Conservation (phyloP, 1,140 invertebrate species). For the Odontomachus brunneus region DNA sequence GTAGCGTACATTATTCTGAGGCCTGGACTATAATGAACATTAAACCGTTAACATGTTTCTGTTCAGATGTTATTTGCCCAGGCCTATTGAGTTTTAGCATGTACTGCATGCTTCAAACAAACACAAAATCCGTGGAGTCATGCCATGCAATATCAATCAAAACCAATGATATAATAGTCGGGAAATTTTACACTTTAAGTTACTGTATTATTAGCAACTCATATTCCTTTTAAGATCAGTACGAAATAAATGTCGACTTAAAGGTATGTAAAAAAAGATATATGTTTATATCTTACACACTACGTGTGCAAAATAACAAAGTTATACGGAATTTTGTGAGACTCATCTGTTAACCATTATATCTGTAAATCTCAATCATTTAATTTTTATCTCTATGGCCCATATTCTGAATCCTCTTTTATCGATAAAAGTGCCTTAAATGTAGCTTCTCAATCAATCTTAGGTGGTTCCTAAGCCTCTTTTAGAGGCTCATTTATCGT, state of each 20-base stretch:
- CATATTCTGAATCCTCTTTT: too few relatives aligned
- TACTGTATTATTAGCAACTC: background rate
- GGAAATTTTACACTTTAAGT: background rate
- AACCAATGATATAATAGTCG: background rate
- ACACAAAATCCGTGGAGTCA: conserved; percentile 46
- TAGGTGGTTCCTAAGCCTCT: too few relatives aligned
- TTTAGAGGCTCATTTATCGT: too few relatives aligned
- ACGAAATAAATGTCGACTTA: conserved; percentile 12
- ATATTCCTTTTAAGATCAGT: conserved; percentile 7
- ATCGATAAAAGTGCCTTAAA: too few relatives aligned
- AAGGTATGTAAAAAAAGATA: background rate
- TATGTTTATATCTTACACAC: background rate
- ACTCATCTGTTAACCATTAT: background rate
- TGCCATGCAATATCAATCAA: conserved; percentile 34
- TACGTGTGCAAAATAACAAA: background rate
- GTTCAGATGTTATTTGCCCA: conserved; percentile 55
- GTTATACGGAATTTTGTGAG: background rate
- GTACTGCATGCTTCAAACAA: conserved; percentile 45
- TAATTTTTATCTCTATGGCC: background rate
- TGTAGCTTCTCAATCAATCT: too few relatives aligned
- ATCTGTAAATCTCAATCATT: conserved; percentile 4
- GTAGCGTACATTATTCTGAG: conserved; percentile 42
- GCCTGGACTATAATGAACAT: conserved; percentile 54
- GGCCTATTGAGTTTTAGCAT: conserved; percentile 38
- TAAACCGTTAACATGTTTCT: conserved; percentile 24